Base-by-base conservation (phyloP, 2,113 vertebrate genomes). In the Anguilla japonica region DNA sequence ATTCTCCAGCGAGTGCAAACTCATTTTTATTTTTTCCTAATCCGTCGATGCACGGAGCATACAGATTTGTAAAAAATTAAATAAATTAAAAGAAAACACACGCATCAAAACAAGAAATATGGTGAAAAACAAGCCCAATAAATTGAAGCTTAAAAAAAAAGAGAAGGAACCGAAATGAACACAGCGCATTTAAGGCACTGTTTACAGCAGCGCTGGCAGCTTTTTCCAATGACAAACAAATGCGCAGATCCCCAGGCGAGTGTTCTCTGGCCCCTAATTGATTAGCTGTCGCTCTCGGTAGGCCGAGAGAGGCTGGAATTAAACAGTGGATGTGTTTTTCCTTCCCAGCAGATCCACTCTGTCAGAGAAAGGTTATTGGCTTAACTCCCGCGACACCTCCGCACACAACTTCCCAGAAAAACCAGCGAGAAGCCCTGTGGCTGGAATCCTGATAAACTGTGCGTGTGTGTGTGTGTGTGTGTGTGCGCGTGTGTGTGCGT, bases 341-440 rank as follows among this genome's bases (percentile, higher is more conserved):
- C 86, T 82, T 88, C 88, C 81, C 81, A 81, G 87, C 88, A 89
- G 81, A 82, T 81, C 67, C 86, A 87, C 84, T 89, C 86, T 89
- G 86, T 88, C 86, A 89, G 87, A 43, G 81, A 83, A 87, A 86
- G 84, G 90, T 88, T 89, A 89, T 89, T 91, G 90, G 88, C 87
- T 87, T n/a, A 26, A 71, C 63, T 71, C 63, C 63, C 20, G 4
- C 26, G 26, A 4, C 63, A 71, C 63, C 63, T 71, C 63, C 26
- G 5, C 63, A 71, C 63, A 7, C 63, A 26, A 71, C 63, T 71
- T 22, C 63, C 26, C 63, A 71, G 60, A 63, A 18, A 63, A 7
- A n/a, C 63, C 63, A 5, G n/a, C 63, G 26, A n/a, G 63, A 71
- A 22, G 63, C 22, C 20, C 9, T n/a, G 26, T n/a, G 6, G 20